phyloP scores from a whole-genome alignment of 2,797 vertebrate genomes.

The Hippopotamyrus pictus region DNA sequence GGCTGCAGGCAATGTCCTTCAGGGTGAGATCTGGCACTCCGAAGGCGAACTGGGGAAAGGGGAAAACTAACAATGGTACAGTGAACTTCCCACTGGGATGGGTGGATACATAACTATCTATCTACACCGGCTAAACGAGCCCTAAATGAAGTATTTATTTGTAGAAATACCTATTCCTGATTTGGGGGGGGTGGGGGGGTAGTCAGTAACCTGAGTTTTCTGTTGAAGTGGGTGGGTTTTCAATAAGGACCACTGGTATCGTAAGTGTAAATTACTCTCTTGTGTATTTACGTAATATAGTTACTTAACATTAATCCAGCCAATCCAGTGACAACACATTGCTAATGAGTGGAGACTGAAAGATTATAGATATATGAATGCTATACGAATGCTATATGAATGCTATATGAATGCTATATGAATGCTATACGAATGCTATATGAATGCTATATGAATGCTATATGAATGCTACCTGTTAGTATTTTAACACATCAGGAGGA shows the following conservation, averaged over 20 bases:
- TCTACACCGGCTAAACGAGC: neutral
- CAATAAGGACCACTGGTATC: too few species aligned
- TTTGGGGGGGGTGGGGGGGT: neutral
- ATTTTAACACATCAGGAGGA: neutral
- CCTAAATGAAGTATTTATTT: neutral
- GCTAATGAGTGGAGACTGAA: neutral
- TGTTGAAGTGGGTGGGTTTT: neutral
- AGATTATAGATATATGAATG: neutral
- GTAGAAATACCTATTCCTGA: neutral
- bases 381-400: neutral
- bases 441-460: neutral
- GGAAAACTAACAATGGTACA: neutral
- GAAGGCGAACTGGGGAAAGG: constrained; percentile 71
- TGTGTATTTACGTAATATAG: neutral
- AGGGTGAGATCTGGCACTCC: constrained; percentile 80
- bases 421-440: neutral
- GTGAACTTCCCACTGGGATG: neutral
- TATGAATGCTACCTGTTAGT: neutral
- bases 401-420: neutral
- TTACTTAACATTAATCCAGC: neutral
- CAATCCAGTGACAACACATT: neutral
- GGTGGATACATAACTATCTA: neutral
- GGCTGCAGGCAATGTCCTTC: constrained; percentile 89
- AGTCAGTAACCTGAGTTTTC: neutral
- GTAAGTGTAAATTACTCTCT: neutral